phyloP scores from a whole-genome alignment of 2,797 vertebrate genomes.

The Cossypha niveicapilla region DNA sequence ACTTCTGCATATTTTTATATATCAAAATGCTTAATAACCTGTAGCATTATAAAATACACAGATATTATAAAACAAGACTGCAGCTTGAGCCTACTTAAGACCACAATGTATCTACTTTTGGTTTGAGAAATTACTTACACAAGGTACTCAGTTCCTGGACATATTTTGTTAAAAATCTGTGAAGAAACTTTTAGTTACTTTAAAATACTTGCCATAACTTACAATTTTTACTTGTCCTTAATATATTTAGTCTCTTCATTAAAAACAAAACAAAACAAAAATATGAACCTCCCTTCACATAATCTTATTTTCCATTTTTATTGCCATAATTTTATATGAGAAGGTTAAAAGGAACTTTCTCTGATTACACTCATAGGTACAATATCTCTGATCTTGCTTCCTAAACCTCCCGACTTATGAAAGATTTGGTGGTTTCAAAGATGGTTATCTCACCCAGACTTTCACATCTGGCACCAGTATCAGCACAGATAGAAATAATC shows the following conservation, averaged over 20 bases:
- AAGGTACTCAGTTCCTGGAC: background rate
- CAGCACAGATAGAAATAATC: constrained; percentile 35
- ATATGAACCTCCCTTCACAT: background rate
- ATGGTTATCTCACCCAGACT: background rate
- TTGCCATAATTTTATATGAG: background rate
- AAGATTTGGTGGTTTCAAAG: constrained; percentile 12
- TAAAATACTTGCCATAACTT: background rate
- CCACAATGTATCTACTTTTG: background rate
- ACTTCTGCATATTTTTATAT: background rate
- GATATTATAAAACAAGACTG: background rate
- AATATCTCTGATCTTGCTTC: background rate
- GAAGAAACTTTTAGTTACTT: background rate
- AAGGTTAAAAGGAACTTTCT: background rate
- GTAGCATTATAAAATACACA: background rate
- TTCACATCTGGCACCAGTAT: constrained; percentile 50
- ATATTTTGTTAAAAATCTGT: background rate
- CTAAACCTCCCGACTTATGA: background rate
- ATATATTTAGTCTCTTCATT: background rate
- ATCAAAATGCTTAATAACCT: background rate
- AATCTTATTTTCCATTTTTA: background rate
- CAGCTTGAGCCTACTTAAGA: background rate
- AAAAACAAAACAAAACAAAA: background rate
- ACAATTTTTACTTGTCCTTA: background rate
- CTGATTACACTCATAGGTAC: background rate
- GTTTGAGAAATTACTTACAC: background rate